Evolutionary conservation across 1,140 invertebrate genomes (phyloP).

Genomic region (Alviniconcha marisindica): DNA sequence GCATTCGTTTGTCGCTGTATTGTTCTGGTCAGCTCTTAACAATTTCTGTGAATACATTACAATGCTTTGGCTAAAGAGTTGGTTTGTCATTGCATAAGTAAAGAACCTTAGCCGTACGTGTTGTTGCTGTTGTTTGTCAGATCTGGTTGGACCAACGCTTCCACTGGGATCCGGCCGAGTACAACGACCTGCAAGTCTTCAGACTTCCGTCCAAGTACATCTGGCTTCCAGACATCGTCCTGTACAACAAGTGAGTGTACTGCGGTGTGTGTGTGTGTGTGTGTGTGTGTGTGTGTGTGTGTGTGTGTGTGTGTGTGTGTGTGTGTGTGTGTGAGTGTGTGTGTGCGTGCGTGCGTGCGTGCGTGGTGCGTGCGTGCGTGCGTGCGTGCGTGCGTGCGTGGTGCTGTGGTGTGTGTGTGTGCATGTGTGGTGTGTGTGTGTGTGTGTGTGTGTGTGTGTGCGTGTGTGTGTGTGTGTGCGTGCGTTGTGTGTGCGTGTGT

Average conservation of each 20-base stretch:
- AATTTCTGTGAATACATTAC: too few relatives aligned
- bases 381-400: neutral
- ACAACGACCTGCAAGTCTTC: conserved; percentile 76
- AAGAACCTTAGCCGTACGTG: too few relatives aligned
- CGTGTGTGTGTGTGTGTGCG: too few relatives aligned
- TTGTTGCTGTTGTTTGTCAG: conserved; percentile 62
- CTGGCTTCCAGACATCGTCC: conserved; percentile 80
- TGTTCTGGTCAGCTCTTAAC: too few relatives aligned
- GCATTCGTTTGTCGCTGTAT: too few relatives aligned
- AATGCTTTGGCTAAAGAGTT: too few relatives aligned
- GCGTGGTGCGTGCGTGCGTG: neutral
- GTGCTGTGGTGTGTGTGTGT: neutral
- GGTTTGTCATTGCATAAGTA: too few relatives aligned
- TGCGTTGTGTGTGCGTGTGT: too few relatives aligned
- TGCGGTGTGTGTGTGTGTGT: neutral
- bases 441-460: too few relatives aligned
- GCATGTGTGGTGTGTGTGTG: too few relatives aligned
- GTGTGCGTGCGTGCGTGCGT: neutral
- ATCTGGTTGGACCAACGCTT: conserved; percentile 80
- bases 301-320: neutral
- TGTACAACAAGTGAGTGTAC: conserved; percentile 78
- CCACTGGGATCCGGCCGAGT: conserved; percentile 78
- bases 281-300: neutral
- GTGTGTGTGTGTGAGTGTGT: neutral
- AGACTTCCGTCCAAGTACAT: conserved; percentile 79